Percentiles rank a stretch among this genome's conserved stretches.
phyloP scores from a whole-genome alignment of 2,888 invertebrate species.

The Cyclophora punctaria region DNA sequence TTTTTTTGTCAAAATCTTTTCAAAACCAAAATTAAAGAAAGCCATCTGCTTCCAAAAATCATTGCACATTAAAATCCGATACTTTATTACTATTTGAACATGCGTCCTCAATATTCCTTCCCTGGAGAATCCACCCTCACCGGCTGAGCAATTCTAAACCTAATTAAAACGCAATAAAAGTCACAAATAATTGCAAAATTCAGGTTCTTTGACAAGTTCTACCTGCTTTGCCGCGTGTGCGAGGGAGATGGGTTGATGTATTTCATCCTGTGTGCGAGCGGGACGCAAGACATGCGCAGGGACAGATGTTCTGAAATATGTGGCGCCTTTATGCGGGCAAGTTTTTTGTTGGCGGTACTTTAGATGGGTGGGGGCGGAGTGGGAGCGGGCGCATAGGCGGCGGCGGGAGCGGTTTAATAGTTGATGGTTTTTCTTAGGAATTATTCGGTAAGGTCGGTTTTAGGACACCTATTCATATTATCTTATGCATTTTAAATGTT shows the following conservation, averaged over 20 bases:
- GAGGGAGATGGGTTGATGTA: slow-evolving; percentile 23
- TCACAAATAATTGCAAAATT: slow-evolving; percentile 31
- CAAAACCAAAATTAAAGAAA: no score
- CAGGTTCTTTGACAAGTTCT: slow-evolving; percentile 29
- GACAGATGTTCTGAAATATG: slow-evolving; percentile 62
- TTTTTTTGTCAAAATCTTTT: no score
- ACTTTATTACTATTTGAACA: background rate
- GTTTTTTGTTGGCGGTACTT: slow-evolving; percentile 34
- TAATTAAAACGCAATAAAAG: slow-evolving; percentile 3
- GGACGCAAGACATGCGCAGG: slow-evolving; percentile 24
- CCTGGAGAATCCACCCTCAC: background rate
- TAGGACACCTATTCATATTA: no score
- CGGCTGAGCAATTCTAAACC: slow-evolving; percentile 4
- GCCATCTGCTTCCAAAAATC: no score
- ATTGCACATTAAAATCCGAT: no score
- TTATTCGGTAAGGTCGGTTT: no score
- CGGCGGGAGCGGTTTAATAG: no score
- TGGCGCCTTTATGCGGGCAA: slow-evolving; percentile 56
- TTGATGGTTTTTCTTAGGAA: no score
- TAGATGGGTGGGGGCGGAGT: slow-evolving; percentile 14
- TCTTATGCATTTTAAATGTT: no score
- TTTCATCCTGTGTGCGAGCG: slow-evolving; percentile 3
- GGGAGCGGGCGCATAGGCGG: slow-evolving; percentile 9
- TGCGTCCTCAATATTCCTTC: slow-evolving; percentile 1
- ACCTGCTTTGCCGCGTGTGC: slow-evolving; percentile 25